A percentile compares a stretch with the other conserved stretches of the same genome.
Evolutionary conservation across 1,140 invertebrate species (phyloP).

Genomic region (Drosophila melanogaster): Release_6_plus_ISO1_MT NT_033779.5:6362501-6363000

Average conservation of each 20-base stretch:
- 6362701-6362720: neutral
- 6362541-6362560: conserved; percentile 13
- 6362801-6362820: conserved; percentile 27
- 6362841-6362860: conserved; percentile 27
- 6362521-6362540: conserved; percentile 61
- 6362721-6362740: conserved; percentile 14
- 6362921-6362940: too few relatives aligned
- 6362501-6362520: conserved; percentile 36
- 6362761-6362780: neutral
- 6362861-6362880: too few relatives aligned
- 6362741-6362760: conserved; percentile 53
- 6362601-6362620: conserved; percentile 7
- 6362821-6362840: conserved; percentile 62
- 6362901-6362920: too few relatives aligned
- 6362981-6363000: too few relatives aligned
- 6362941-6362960: too few relatives aligned
- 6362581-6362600: too few relatives aligned
- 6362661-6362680: conserved; percentile 15
- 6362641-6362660: conserved; percentile 64
- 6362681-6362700: conserved; percentile 33
- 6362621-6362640: conserved; percentile 51
- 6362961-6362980: too few relatives aligned
- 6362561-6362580: neutral
- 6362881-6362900: too few relatives aligned
- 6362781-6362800: conserved; percentile 11